Evolutionary conservation across 1,140 invertebrate genomes (phyloP).

Genomic region (Uloborus diversus): DNA sequence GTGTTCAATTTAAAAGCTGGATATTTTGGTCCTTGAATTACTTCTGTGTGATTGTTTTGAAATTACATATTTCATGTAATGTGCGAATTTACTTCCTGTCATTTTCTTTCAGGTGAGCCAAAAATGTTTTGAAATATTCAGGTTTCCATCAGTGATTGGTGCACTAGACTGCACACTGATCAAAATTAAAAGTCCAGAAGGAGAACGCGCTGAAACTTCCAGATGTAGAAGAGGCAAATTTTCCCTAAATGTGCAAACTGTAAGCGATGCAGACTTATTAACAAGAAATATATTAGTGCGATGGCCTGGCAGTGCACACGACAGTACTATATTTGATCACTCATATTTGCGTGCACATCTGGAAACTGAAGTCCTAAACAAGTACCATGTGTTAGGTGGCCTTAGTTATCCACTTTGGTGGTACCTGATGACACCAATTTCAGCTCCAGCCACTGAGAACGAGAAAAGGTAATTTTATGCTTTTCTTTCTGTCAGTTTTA

Average conservation of each 20-base stretch:
- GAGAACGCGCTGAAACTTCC: not conserved
- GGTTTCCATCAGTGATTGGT: too few species aligned
- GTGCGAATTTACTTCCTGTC: too few species aligned
- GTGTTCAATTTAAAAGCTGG: too few species aligned
- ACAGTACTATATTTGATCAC: conserved; percentile 12
- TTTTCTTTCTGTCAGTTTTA: not conserved
- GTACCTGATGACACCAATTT: conserved; percentile 21
- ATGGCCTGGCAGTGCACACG: conserved; percentile 5
- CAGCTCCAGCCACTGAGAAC: not conserved
- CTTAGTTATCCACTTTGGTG: not conserved
- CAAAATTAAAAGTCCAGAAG: not conserved
- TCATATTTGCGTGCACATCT: not conserved
- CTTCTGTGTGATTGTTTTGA: too few species aligned
- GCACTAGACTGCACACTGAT: not conserved
- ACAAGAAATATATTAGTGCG: not conserved
- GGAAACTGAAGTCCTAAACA: not conserved
- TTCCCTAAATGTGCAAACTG: not conserved
- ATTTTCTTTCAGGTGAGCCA: too few species aligned
- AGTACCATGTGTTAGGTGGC: not conserved
- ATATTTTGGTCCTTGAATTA: too few species aligned
- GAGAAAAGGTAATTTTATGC: not conserved
- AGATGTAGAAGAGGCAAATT: not conserved
- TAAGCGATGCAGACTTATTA: not conserved
- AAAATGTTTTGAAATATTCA: too few species aligned
- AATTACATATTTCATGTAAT: too few species aligned